Base-by-base conservation (phyloP, 92 coral and sea anemone species). In the Epizoanthus stellaris region DNA sequence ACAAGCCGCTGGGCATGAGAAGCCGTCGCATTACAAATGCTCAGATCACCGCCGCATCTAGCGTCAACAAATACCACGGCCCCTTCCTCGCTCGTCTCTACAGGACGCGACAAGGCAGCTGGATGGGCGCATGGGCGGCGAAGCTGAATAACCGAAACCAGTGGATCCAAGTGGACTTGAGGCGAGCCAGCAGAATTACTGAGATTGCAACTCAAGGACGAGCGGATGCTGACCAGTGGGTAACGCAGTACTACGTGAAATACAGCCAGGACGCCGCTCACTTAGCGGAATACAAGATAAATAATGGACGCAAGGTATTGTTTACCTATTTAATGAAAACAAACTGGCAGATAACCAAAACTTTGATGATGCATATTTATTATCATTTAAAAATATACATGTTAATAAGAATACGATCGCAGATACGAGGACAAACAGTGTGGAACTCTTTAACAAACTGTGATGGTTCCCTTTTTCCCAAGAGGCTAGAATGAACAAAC, bases 161-260 rank as follows among this genome's bases (percentile, higher is more conserved):
- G 83, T 79, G 83, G 83, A 25, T 79, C 9, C 83, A 79, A 67
- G 60, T 79, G 5, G 83, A 79, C 60, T 23, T 79, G 40, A 79
- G 53, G 13, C 70, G 59, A 0, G 25, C 64, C 42, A 70, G 60
- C 5, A 79, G 83, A 79, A 40, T 79, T 3, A 79, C 83, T 16
- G 83, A 79, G 61, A 79, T 79, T 40, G 83, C 83, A 62, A 79
- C 83, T 79, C 83, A 79, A 79, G 83, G 83, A 14, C 83, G 83
- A 62, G 83, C 83, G 5, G 83, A 79, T 42, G 83, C 61, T 79
- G 72, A 64, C 83, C 72, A 79, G 58, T 79, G 83, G 83, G 72
- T 79, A 62, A 79, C 83, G 43, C 73, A 43, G 72, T 79, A 79
- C 43, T 79, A 79, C 47, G 72, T 79, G 10, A 79, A 62, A 12